phyloP scores from a whole-genome alignment of 1,140 invertebrate species.

The Drosophila dunni region DNA sequence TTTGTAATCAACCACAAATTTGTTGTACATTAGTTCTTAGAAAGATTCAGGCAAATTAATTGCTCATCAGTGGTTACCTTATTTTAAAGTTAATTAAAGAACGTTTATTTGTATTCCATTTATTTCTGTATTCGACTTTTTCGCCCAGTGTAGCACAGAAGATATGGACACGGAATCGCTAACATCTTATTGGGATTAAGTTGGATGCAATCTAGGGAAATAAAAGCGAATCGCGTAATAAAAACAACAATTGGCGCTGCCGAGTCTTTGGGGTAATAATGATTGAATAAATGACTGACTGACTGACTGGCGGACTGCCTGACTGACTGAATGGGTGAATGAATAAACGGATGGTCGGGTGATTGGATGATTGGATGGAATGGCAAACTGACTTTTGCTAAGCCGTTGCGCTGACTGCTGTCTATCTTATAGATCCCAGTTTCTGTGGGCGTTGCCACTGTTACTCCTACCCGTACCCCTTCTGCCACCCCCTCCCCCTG shows the following conservation, averaged over 20 bases:
- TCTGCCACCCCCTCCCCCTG: not conserved
- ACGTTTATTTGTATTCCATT: too few relatives aligned
- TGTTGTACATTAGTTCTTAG: too few relatives aligned
- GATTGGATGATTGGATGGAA: not conserved
- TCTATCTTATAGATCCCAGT: conserved; percentile 50
- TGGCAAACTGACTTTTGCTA: conserved; percentile 53
- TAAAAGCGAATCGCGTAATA: conserved; percentile 71
- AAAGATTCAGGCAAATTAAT: too few relatives aligned
- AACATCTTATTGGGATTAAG: conserved; percentile 70
- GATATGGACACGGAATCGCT: conserved; percentile 25
- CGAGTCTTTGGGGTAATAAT: conserved; percentile 63
- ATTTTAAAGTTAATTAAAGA: too few relatives aligned
- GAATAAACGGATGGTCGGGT: not conserved
- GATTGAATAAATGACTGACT: conserved; percentile 58
- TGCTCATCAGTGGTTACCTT: too few relatives aligned
- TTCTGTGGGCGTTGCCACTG: conserved; percentile 30
- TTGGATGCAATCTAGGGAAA: conserved; percentile 52
- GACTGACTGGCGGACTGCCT: conserved; percentile 51
- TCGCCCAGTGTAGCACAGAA: not conserved
- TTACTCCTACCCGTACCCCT: not conserved
- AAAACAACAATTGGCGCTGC: conserved; percentile 62
- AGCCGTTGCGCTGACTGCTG: conserved; percentile 42
- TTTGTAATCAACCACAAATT: too few relatives aligned
- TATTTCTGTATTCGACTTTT: too few relatives aligned
- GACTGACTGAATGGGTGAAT: not conserved